Percentiles rank a stretch among this genome's conserved stretches.
phyloP scores from a whole-genome alignment of 2,113 vertebrate genomes.

The Sebastes fasciatus region DNA sequence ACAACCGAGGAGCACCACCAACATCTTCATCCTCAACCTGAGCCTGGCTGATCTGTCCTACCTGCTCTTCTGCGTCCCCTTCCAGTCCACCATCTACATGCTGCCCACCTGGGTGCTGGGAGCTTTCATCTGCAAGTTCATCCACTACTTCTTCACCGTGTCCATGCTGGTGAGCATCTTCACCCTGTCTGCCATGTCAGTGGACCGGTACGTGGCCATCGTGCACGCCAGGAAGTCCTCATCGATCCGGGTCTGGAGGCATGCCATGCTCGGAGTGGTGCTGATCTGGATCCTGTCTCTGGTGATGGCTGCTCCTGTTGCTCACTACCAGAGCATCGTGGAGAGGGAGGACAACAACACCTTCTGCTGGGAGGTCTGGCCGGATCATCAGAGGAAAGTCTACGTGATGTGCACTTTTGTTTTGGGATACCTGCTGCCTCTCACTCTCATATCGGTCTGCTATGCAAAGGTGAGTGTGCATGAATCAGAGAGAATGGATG shows the following conservation, averaged over 20 bases:
- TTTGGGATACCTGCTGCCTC: constrained; percentile 92
- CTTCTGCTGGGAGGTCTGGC: constrained; percentile 96
- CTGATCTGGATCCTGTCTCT: constrained; percentile 91
- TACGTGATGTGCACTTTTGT: constrained; percentile 93
- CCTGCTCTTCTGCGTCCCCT: constrained; percentile 95
- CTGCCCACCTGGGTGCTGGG: constrained; percentile 93
- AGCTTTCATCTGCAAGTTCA: constrained; percentile 94
- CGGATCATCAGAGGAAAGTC: constrained; percentile 87
- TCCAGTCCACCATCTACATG: constrained; percentile 93
- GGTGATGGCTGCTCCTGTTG: constrained; percentile 91
- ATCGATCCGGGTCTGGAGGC: constrained; percentile 86
- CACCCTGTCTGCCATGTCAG: constrained; percentile 93
- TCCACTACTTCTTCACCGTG: constrained; percentile 94
- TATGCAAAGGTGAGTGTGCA: constrained; percentile 91
- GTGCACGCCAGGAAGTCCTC: constrained; percentile 92
- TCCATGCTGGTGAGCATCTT: constrained; percentile 98
- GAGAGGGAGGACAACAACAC: constrained; percentile 87
- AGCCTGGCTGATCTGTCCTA: constrained; percentile 95
- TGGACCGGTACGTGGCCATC: constrained; percentile 96
- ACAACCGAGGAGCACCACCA: constrained; percentile 90
- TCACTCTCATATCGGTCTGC: constrained; percentile 94
- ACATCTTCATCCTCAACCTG: constrained; percentile 94
- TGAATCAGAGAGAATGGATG: not conserved
- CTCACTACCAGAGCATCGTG: constrained; percentile 90
- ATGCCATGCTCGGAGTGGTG: constrained; percentile 87